Percentiles rank a stretch among this genome's conserved stretches.
Evolutionary conservation across 2,113 vertebrate genomes (phyloP).

Genomic region (Tetrax tetrax): DNA sequence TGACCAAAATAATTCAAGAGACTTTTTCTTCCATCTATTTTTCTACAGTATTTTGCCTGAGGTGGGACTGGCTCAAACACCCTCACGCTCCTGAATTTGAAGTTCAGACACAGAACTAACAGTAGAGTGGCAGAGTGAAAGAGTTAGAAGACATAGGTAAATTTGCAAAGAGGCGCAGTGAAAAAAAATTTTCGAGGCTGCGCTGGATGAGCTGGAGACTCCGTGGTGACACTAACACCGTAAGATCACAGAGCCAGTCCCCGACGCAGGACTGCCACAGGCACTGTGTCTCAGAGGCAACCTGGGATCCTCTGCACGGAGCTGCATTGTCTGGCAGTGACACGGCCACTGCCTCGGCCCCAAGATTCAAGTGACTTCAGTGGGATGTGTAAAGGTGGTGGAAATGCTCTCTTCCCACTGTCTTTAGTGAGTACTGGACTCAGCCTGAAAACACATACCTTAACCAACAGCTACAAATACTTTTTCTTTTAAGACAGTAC

Average conservation of each 20-base stretch:
- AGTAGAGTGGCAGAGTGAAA: not conserved
- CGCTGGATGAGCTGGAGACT: not conserved
- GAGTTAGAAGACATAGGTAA: fast-evolving
- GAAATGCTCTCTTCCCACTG: not conserved
- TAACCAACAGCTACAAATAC: not conserved
- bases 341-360: not conserved
- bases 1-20: not conserved
- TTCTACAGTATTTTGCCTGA: not conserved
- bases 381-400: not conserved
- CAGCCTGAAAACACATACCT: not conserved
- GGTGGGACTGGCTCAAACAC: not conserved
- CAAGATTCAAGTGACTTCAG: not conserved
- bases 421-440: not conserved
- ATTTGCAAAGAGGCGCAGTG: not conserved
- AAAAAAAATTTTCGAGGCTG: not conserved
- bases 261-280: not conserved
- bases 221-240: fast-evolving
- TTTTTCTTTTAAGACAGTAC: not conserved
- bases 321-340: not conserved
- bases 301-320: not conserved
- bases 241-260: not conserved
- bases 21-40: not conserved
- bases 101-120: not conserved
- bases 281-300: not conserved
- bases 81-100: not conserved